These are phyloP conservation scores for Chironomus tentans DNA, from an alignment of 2,888 invertebrate species.

Conservation along the genomic window DNA sequence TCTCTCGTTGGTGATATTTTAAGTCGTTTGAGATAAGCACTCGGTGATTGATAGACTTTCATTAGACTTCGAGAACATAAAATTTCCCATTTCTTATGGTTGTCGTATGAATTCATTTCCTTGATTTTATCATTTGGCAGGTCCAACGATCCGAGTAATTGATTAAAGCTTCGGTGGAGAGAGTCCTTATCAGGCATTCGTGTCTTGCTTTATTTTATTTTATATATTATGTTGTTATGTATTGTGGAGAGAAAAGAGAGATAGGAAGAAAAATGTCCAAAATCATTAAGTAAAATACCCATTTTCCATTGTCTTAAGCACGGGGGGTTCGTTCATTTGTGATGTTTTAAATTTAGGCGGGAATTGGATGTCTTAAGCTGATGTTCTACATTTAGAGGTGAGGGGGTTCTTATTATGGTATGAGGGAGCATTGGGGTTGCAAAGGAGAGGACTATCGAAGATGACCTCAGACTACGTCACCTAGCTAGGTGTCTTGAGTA, in stretches of 20 bases:
- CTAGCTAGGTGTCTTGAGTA: no score
- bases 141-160: constrained; percentile 26
- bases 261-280: background rate
- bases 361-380: no score
- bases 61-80: constrained; percentile 17
- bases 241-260: background rate
- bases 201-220: background rate
- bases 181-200: constrained; percentile 15
- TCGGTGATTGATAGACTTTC: constrained; percentile 25
- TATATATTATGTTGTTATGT: background rate
- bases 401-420: no score
- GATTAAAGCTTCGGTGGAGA: constrained; percentile 23
- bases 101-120: constrained; percentile 22
- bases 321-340: no score
- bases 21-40: constrained; percentile 6
- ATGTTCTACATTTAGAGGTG: no score
- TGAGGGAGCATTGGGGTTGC: no score
- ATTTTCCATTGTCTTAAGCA: constrained; percentile 25
- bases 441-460: no score
- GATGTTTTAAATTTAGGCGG: no score
- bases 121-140: constrained; percentile 19
- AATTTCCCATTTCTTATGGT: constrained; percentile 25
- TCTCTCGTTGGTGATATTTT: constrained; percentile 5
- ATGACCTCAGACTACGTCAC: no score
- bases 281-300: constrained; percentile 25